Evolutionary conservation across 2,113 vertebrate genomes (phyloP).

Genomic region (Thinocorus orbignyianus): DNA sequence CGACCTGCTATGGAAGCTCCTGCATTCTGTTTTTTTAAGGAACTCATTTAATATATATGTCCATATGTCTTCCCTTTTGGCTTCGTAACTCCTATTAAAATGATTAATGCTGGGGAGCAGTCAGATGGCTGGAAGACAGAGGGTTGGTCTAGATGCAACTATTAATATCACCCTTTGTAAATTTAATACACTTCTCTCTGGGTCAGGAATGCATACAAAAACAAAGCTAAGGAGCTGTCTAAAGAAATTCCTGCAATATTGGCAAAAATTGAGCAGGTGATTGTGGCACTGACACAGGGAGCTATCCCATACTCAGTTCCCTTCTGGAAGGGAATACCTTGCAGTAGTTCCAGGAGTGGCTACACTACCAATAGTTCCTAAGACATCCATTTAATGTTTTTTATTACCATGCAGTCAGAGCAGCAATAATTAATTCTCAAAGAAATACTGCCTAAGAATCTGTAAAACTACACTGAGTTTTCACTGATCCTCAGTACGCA

Average conservation of each 20-base stretch:
- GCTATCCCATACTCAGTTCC: not conserved
- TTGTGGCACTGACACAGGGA: not conserved
- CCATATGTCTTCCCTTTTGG: not conserved
- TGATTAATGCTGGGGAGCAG: not conserved
- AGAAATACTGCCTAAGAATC: not conserved
- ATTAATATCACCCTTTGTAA: not conserved
- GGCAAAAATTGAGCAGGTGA: not conserved
- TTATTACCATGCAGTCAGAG: not conserved
- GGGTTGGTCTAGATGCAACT: not conserved
- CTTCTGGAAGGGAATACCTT: not conserved
- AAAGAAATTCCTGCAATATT: not conserved
- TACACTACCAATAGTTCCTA: not conserved
- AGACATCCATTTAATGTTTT: not conserved
- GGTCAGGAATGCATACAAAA: not conserved
- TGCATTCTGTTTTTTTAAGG: not conserved
- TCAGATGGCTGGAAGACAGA: not conserved
- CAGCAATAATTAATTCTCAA: conserved; percentile 9
- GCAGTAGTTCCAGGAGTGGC: not conserved
- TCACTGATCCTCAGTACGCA: not conserved
- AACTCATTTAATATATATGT: accelerated
- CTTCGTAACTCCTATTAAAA: not conserved
- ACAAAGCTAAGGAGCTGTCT: not conserved
- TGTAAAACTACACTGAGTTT: not conserved
- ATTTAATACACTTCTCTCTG: not conserved
- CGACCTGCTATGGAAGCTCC: not conserved